Evolutionary conservation across 2,113 vertebrate species (phyloP).

Genomic region (Gobio gobio): DNA sequence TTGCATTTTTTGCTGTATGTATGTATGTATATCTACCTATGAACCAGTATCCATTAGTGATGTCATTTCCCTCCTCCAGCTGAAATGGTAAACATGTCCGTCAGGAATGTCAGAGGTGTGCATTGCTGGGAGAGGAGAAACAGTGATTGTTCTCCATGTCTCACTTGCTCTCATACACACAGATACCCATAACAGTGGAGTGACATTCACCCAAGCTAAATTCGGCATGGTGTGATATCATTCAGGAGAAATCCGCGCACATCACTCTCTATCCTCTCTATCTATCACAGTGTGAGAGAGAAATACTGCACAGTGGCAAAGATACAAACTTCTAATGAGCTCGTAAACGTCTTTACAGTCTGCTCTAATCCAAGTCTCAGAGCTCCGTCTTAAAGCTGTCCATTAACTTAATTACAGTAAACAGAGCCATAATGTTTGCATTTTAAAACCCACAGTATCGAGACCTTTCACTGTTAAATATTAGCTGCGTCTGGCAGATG

Average conservation of each 20-base stretch:
- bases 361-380: conserved; percentile 27
- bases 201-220: conserved; percentile 37
- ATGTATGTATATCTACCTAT: not conserved
- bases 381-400: conserved; percentile 14
- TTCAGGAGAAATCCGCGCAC: conserved; percentile 27
- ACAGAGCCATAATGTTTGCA: conserved; percentile 41
- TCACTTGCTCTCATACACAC: conserved; percentile 11
- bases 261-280: conserved; percentile 8
- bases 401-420: conserved; percentile 50
- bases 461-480: conserved; percentile 7
- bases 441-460: conserved; percentile 22
- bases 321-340: conserved; percentile 56
- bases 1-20: not conserved
- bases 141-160: not conserved
- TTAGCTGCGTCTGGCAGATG: not conserved
- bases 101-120: conserved; percentile 18
- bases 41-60: not conserved
- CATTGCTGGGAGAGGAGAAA: not conserved
- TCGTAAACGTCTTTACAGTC: conserved; percentile 52
- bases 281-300: conserved; percentile 43
- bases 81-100: conserved; percentile 30
- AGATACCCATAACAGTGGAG: not conserved
- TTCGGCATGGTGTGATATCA: conserved; percentile 44
- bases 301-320: conserved; percentile 40
- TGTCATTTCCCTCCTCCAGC: conserved; percentile 2